Evolutionary conservation across 1,140 invertebrate species (phyloP), one percentile per base, ranked within the genome.

Genomic region (Drosophila tani): DNA sequence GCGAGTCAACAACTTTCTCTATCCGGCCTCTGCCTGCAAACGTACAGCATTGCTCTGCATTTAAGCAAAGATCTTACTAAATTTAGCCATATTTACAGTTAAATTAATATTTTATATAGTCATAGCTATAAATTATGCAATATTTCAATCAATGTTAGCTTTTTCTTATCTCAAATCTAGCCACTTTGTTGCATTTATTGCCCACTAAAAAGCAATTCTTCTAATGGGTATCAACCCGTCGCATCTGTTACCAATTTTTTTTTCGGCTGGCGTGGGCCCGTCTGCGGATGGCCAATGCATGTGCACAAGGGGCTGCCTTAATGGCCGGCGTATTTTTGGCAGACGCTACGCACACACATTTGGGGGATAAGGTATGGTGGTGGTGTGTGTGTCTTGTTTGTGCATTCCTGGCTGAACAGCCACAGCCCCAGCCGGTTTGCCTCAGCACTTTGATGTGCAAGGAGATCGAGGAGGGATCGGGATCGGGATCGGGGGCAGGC

Each of bases 271-370:
- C 68, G 70, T 74, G 70, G 70, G 70, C 68, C 46, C 69, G 68
- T 73, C 67, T 71, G 49, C 41, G 50, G 63, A 45, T 57, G 51
- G 35, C 51, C 51, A 57, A 67, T 32, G 68, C 68, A 46, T 68
- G 65, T 24, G 53, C 53, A 56, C 35, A 56, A 70, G 67, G 67
- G 74, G 73, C 70, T 67, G 68, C 51, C 40, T 84, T 88, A 87
- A 87, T 87, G 81, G 84, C 65, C 81, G 27, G 65, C 84, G 84
- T 88, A 88, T 88, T 88, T 88, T 88, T 81, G 85, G 85, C 85
- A 88, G 87, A 88, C 85, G 81, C 81, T 81, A 85, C 85, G 85
- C 85, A 88, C 81, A 88, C 78, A 79, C 81, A 90, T 90, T 83
- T 74, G 71, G 73, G 73, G 64, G 53, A 29, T 56, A 57, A n/a